Evolutionary conservation across 2,888 invertebrate genomes (phyloP).

Genomic region (Drosophila mulleri): DNA sequence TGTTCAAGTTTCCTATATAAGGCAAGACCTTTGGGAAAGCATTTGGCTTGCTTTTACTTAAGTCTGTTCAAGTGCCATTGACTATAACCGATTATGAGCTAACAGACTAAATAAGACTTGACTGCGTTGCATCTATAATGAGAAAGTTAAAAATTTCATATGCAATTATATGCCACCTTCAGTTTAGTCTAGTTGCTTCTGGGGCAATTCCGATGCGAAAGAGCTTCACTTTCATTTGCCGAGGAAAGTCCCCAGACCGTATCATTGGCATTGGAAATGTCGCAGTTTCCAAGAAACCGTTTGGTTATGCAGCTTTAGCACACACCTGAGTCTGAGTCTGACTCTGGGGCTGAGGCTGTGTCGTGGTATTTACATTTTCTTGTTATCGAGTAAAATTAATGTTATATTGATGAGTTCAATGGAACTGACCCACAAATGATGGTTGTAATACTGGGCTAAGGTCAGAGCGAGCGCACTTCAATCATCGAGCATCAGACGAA

Average conservation of each 20-base stretch:
- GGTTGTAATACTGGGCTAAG: constrained; percentile 54
- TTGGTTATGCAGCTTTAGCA: constrained; percentile 20
- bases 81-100: too few relatives aligned
- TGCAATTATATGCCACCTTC: not conserved
- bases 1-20: not conserved
- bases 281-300: constrained; percentile 39
- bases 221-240: constrained; percentile 7
- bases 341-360: too few relatives aligned
- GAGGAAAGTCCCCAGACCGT: constrained; percentile 17
- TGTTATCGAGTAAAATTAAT: constrained; percentile 20
- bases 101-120: too few relatives aligned
- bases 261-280: constrained; percentile 17
- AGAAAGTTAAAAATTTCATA: too few relatives aligned
- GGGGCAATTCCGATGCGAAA: not conserved
- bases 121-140: too few relatives aligned
- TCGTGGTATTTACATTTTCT: constrained; percentile 32
- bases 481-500: not conserved
- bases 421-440: constrained; percentile 36
- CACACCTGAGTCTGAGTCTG: constrained; percentile 7
- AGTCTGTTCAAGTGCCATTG: too few relatives aligned
- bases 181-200: not conserved
- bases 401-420: constrained; percentile 61
- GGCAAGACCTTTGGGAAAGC: not conserved
- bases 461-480: constrained; percentile 38
- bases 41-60: not conserved